Conservation (phyloP, 2,888 invertebrate genomes). For the Diarsia dahlii region DNA sequence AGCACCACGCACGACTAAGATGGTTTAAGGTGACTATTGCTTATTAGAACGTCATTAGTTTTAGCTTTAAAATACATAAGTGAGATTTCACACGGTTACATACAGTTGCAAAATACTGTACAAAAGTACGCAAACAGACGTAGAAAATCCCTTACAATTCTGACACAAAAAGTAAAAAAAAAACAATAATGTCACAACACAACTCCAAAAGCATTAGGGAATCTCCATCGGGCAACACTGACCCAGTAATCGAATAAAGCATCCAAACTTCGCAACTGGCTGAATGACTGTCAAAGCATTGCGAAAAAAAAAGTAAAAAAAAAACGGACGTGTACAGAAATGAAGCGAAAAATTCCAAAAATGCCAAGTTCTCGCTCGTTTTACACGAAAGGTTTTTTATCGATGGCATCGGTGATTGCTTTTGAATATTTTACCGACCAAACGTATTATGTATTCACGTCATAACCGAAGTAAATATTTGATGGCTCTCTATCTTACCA, state of each 20-base stretch:
- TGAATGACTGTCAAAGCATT: slow-evolving; percentile 68
- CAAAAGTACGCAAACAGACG: neutral
- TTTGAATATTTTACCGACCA: slow-evolving; percentile 79
- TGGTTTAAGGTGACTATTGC: neutral
- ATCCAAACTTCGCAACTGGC: slow-evolving; percentile 72
- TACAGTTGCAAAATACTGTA: neutral
- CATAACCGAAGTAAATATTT: slow-evolving; percentile 74
- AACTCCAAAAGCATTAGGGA: slow-evolving; percentile 5
- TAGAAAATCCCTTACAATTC: neutral
- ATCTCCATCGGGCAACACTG: slow-evolving; percentile 52
- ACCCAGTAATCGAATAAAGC: slow-evolving; percentile 74
- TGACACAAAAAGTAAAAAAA: neutral
- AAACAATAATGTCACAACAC: neutral
- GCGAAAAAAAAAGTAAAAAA: slow-evolving; percentile 57
- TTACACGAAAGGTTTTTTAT: slow-evolving; percentile 76
- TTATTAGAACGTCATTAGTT: neutral
- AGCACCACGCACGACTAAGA: too few relatives aligned
- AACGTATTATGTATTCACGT: slow-evolving; percentile 75
- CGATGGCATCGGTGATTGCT: slow-evolving; percentile 77
- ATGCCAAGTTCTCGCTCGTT: slow-evolving; percentile 74
- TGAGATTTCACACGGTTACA: neutral
- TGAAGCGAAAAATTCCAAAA: slow-evolving; percentile 76
- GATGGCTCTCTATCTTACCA: slow-evolving; percentile 67
- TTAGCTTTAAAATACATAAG: neutral
- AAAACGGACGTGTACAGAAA: slow-evolving; percentile 66